These are phyloP conservation scores for Ascaphus truei DNA, from an alignment of 2,113 vertebrate species.

Conservation along the genomic window DNA sequence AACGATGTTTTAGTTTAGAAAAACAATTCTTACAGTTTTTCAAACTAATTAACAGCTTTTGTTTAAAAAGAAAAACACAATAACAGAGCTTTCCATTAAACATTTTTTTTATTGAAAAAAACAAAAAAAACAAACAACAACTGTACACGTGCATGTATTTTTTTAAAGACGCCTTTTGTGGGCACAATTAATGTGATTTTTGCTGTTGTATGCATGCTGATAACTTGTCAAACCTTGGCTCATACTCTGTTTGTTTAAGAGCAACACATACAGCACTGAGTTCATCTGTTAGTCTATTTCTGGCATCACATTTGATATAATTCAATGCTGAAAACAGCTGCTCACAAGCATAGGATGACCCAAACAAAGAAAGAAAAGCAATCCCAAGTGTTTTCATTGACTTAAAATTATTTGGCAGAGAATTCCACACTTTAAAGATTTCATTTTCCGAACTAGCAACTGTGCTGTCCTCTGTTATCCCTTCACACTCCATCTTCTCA, in stretches of 20 bases:
- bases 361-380: background rate
- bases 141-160: no score
- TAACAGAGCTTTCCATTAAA: no score
- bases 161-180: no score
- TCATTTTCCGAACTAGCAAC: background rate
- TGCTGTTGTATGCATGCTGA: slow-evolving; percentile 2
- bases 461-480: background rate
- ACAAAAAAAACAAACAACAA: no score
- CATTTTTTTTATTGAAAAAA: no score
- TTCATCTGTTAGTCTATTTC: slow-evolving; percentile 9
- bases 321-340: background rate
- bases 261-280: slow-evolving; percentile 5
- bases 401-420: slow-evolving; percentile 7
- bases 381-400: background rate
- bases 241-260: slow-evolving; percentile 15
- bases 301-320: slow-evolving; percentile 15
- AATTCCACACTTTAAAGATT: background rate
- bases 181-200: no score
- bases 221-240: slow-evolving; percentile 16
- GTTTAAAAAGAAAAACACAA: no score
- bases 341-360: background rate
- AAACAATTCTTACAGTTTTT: no score
- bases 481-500: slow-evolving; percentile 2
- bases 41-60: no score
- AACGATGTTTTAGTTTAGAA: no score